A percentile compares a stretch with the other conserved stretches of the same genome.
These are phyloP conservation scores for Amphipoea oculea DNA, from an alignment of 2,888 invertebrate species.

Conservation along the genomic window DNA sequence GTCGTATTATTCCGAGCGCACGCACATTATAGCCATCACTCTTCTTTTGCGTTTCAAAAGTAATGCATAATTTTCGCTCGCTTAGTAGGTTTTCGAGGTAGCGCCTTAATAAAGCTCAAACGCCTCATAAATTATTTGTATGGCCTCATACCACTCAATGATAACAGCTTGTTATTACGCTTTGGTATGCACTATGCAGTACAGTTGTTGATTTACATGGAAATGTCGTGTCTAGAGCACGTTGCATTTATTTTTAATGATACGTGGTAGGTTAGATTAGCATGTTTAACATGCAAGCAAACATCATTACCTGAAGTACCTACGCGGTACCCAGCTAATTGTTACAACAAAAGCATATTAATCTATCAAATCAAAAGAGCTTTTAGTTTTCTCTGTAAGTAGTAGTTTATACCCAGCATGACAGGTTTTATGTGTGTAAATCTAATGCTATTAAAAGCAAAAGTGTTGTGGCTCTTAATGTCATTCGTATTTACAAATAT, in stretches of 20 bases:
- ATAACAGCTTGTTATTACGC: constrained; percentile 17
- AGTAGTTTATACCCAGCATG: constrained; percentile 20
- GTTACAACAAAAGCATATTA: constrained; percentile 29
- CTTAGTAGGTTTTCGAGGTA: no score
- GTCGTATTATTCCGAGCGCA: no score
- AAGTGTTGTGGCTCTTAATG: constrained; percentile 16
- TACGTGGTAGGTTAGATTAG: not conserved
- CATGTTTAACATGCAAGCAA: constrained; percentile 35
- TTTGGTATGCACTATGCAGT: constrained; percentile 8
- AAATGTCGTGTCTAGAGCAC: constrained; percentile 28
- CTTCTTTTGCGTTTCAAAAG: no score
- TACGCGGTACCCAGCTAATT: constrained; percentile 32
- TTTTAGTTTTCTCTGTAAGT: not conserved
- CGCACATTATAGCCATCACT: no score
- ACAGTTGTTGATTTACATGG: not conserved
- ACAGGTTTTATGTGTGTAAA: constrained; percentile 14
- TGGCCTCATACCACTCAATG: not conserved
- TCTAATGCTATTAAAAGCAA: constrained; percentile 22
- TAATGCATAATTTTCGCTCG: no score
- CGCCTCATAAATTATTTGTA: not conserved
- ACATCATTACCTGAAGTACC: constrained; percentile 30
- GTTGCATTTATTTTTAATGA: constrained; percentile 25
- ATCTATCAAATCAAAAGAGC: constrained; percentile 12
- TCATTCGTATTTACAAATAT: constrained; percentile 26
- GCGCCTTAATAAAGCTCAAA: not conserved